A percentile compares a stretch with the other conserved stretches of the same genome.
phyloP scores from a whole-genome alignment of 2,113 vertebrate genomes.

The Nematolebias whitei region DNA sequence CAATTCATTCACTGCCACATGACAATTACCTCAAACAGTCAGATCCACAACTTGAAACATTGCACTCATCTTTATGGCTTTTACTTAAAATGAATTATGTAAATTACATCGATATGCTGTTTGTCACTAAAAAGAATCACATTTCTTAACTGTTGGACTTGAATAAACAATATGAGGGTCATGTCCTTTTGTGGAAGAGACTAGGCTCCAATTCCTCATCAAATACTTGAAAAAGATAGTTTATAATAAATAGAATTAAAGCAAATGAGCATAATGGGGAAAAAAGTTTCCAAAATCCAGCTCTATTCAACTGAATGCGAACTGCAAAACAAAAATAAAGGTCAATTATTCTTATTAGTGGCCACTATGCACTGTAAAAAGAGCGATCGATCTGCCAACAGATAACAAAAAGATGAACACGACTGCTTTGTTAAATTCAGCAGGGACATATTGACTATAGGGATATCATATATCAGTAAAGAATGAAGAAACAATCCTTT shows the following conservation, averaged over 20 bases:
- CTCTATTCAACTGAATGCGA: not conserved
- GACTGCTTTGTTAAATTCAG: constrained; percentile 33
- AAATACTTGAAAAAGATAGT: not conserved
- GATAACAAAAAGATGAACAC: constrained; percentile 37
- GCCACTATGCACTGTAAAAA: not conserved
- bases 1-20: too few relatives aligned
- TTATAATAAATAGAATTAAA: not conserved
- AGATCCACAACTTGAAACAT: too few relatives aligned
- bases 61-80: too few relatives aligned
- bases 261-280: too few relatives aligned
- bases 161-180: too few relatives aligned
- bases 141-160: too few relatives aligned
- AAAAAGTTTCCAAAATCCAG: not conserved
- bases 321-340: not conserved
- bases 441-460: constrained; percentile 38
- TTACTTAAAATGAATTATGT: too few relatives aligned
- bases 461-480: constrained; percentile 53
- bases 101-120: too few relatives aligned
- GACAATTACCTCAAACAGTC: too few relatives aligned
- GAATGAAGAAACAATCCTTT: constrained; percentile 63
- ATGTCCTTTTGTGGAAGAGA: not conserved
- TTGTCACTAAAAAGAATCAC: too few relatives aligned
- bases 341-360: not conserved
- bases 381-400: constrained; percentile 12
- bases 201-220: not conserved